A percentile compares a stretch with the other conserved stretches of the same genome.
phyloP scores from a whole-genome alignment of 2,113 vertebrate genomes.

The Petrocephalus zakoni region DNA sequence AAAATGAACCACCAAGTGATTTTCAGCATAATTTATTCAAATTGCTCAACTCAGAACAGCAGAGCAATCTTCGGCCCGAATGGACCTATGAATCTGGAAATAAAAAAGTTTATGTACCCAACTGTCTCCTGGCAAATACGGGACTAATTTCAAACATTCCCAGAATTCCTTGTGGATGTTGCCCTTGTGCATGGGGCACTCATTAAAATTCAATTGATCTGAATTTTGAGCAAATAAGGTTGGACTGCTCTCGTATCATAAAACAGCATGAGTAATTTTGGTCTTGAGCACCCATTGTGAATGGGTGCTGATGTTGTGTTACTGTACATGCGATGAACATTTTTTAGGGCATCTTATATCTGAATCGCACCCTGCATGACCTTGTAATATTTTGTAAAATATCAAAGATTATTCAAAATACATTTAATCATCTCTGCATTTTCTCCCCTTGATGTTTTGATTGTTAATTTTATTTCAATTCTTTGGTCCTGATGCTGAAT shows the following conservation, averaged over 20 bases:
- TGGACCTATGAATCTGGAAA: conserved; percentile 89
- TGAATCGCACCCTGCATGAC: background rate
- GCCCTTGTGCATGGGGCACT: conserved; percentile 92
- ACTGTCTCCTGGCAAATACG: conserved; percentile 96
- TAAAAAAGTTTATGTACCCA: conserved; percentile 92
- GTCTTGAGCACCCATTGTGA: conserved; percentile 88
- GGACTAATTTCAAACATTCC: conserved; percentile 83
- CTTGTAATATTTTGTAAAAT: background rate
- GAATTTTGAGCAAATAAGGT: conserved; percentile 97
- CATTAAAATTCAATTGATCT: conserved; percentile 99
- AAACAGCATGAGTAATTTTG: conserved; percentile 91
- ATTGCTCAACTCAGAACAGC: conserved; percentile 99
- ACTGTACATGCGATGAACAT: conserved; percentile 52
- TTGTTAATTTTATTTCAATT: conserved; percentile 2
- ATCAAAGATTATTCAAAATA: background rate
- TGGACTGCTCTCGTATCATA: conserved; percentile 94
- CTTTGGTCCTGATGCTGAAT: background rate
- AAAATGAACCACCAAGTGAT: conserved; percentile 99
- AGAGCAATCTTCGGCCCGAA: conserved; percentile 96
- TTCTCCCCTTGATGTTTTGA: background rate
- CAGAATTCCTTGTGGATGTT: conserved; percentile 81
- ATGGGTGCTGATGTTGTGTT: conserved; percentile 82
- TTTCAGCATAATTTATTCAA: conserved; percentile 99
- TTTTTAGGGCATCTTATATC: background rate
- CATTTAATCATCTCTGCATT: background rate